Conservation (phyloP, 53 echinoderm and acorn worm species). For the Apostichopus leukothele region DNA sequence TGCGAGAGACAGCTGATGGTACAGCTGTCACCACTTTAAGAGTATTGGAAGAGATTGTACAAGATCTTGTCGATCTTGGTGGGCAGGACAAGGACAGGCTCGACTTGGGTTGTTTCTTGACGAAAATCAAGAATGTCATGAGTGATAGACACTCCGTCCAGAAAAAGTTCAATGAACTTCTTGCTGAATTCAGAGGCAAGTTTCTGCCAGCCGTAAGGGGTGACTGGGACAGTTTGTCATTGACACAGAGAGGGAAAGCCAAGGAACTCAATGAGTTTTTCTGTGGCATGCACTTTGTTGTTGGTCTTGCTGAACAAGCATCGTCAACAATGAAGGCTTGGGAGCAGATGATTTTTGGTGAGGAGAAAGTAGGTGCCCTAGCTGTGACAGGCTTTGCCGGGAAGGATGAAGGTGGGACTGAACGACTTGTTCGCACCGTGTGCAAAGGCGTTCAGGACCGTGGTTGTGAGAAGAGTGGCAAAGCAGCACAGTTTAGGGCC, state of each 20-base stretch:
- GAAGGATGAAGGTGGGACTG: constrained; percentile 53
- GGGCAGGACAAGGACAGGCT: background rate
- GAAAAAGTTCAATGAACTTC: constrained; percentile 54
- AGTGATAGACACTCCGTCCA: background rate
- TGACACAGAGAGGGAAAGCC: background rate
- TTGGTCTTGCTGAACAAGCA: too few species aligned
- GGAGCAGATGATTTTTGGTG: constrained; percentile 41
- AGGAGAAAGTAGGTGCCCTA: background rate
- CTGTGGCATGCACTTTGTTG: constrained; percentile 57
- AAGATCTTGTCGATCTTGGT: constrained; percentile 19
- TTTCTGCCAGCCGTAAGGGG: too few species aligned
- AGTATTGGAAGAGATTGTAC: background rate
- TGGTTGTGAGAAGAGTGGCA: constrained; percentile 64
- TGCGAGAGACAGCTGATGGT: too few species aligned
- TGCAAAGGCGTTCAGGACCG: constrained; percentile 61
- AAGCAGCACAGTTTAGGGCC: constrained; percentile 56
- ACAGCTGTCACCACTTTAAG: background rate
- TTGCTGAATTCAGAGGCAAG: constrained; percentile 52
- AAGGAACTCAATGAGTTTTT: background rate
- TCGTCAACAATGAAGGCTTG: constrained; percentile 31
- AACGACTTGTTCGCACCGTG: constrained; percentile 52
- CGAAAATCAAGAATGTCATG: too few species aligned
- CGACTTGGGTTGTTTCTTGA: background rate
- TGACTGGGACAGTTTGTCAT: background rate
- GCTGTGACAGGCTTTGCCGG: background rate